These are phyloP conservation scores for Achlya flavicornis DNA, from an alignment of 2,888 invertebrate genomes.

Conservation along the genomic window DNA sequence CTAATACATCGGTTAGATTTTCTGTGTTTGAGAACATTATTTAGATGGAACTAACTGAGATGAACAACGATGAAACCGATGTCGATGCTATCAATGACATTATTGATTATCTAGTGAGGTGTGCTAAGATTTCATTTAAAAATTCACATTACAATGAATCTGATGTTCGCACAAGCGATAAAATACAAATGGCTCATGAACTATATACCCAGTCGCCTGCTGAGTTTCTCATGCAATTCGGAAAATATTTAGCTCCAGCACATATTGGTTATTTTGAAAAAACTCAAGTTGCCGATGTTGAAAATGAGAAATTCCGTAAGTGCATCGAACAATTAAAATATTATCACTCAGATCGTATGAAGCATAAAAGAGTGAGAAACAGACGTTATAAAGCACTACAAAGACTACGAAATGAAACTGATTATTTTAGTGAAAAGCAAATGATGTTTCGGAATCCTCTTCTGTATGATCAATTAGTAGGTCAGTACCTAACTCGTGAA, in stretches of 20 bases:
- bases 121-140: slow-evolving; percentile 88
- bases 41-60: neutral
- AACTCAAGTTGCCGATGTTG: slow-evolving; percentile 32
- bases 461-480: slow-evolving; percentile 94
- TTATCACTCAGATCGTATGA: slow-evolving; percentile 80
- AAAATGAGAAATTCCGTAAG: slow-evolving; percentile 84
- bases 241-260: slow-evolving; percentile 86
- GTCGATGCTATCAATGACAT: slow-evolving; percentile 81
- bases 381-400: slow-evolving; percentile 92
- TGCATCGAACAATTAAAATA: slow-evolving; percentile 85
- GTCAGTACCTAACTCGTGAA: slow-evolving; percentile 91
- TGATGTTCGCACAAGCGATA: slow-evolving; percentile 88
- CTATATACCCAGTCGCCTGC: slow-evolving; percentile 87
- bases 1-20: no score
- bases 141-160: slow-evolving; percentile 92
- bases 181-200: slow-evolving; percentile 85
- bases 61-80: slow-evolving; percentile 38
- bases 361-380: slow-evolving; percentile 87
- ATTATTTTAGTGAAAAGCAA: slow-evolving; percentile 95
- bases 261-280: slow-evolving; percentile 89
- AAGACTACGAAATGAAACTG: slow-evolving; percentile 86
- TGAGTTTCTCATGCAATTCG: slow-evolving; percentile 91
- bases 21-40: no score
- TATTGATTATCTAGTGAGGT: slow-evolving; percentile 84
- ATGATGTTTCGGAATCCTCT: slow-evolving; percentile 97